These are phyloP conservation scores for Orchestia grillus DNA, from an alignment of 1,140 invertebrate species.

Conservation along the genomic window DNA sequence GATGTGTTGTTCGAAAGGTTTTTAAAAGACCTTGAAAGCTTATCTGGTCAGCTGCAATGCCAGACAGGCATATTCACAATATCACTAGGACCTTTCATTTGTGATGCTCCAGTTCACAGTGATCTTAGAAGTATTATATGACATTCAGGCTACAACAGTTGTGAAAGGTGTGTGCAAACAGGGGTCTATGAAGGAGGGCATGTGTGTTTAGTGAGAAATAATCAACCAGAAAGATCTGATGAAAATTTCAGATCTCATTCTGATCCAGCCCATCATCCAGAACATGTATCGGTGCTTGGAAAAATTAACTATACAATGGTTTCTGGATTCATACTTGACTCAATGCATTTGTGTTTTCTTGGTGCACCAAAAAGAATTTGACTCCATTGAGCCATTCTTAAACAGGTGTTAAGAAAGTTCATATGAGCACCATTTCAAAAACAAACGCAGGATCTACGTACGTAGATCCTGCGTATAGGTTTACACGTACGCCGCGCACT, in stretches of 20 bases:
- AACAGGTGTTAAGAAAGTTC: not conserved
- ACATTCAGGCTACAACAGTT: not conserved
- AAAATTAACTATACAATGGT: not conserved
- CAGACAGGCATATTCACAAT: not conserved
- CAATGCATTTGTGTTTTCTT: not conserved
- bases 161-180: not conserved
- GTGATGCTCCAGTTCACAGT: not conserved
- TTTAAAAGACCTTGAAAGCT: not conserved
- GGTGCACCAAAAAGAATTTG: not conserved
- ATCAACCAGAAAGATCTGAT: not conserved
- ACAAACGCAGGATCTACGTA: not conserved
- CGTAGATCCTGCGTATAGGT: too few relatives aligned
- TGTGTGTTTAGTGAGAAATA: not conserved
- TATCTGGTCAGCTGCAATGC: not conserved
- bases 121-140: not conserved
- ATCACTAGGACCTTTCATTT: not conserved
- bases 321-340: not conserved
- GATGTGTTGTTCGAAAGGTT: not conserved
- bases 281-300: not conserved
- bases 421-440: not conserved
- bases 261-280: not conserved
- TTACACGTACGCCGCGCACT: too few relatives aligned
- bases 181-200: not conserved
- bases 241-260: not conserved
- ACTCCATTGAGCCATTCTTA: not conserved